phyloP scores from a whole-genome alignment of 2,888 invertebrate genomes.

The Quadroppia sp. region DNA sequence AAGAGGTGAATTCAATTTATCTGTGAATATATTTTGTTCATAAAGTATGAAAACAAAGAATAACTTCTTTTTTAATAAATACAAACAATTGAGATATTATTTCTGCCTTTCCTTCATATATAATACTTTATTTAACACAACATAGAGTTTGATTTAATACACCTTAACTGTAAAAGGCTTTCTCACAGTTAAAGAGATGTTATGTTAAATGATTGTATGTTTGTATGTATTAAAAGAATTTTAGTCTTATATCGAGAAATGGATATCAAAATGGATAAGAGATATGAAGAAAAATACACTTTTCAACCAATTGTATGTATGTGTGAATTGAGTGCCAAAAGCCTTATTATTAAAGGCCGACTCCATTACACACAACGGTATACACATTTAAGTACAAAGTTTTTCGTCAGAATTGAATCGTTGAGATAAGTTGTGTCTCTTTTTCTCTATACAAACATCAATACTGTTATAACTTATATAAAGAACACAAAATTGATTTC shows the following conservation, averaged over 20 bases:
- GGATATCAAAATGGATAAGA: too few species aligned
- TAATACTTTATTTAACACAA: too few species aligned
- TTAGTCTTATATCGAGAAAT: too few species aligned
- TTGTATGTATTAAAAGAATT: too few species aligned
- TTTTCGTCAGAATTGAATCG: slow-evolving; percentile 12
- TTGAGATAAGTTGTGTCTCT: slow-evolving; percentile 11
- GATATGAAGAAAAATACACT: neutral
- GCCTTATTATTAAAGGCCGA: neutral
- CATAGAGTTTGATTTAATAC: too few species aligned
- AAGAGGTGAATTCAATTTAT: slow-evolving; percentile 30
- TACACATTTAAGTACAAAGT: slow-evolving; percentile 10
- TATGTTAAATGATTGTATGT: too few species aligned
- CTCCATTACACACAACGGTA: neutral
- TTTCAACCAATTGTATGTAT: neutral
- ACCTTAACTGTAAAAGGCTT: too few species aligned
- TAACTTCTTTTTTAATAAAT: too few species aligned
- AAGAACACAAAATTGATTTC: slow-evolving; percentile 27
- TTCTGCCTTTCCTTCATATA: too few species aligned
- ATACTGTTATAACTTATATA: slow-evolving; percentile 1
- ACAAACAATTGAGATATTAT: neutral
- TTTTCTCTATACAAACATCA: slow-evolving; percentile 28
- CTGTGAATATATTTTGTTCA: slow-evolving; percentile 19
- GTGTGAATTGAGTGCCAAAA: neutral
- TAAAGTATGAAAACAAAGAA: neutral
- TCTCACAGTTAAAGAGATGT: too few species aligned